Conservation (phyloP, 1,140 invertebrate genomes). For the Oryzaephilus surinamensis region DNA sequence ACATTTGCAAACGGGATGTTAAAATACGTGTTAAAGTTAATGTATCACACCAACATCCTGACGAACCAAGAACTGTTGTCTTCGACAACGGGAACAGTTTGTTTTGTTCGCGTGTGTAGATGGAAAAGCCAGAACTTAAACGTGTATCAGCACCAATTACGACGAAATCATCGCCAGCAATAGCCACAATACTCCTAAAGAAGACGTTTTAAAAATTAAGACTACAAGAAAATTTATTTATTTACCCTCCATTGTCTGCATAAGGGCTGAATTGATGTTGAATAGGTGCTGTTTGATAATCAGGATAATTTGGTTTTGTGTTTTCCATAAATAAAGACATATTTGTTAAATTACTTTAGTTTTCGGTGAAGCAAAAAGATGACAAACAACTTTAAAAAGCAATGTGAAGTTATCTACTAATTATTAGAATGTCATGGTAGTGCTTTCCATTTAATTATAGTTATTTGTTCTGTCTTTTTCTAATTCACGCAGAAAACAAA, state of each 20-base stretch:
- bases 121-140: slow-evolving; percentile 81
- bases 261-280: slow-evolving; percentile 61
- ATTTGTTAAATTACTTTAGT: not conserved
- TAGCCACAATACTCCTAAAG: slow-evolving; percentile 72
- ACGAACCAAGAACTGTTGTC: slow-evolving; percentile 74
- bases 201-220: slow-evolving; percentile 9
- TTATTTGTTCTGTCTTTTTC: too few relatives aligned
- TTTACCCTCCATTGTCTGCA: slow-evolving; percentile 65
- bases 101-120: slow-evolving; percentile 78
- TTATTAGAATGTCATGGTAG: too few relatives aligned
- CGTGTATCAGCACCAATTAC: slow-evolving; percentile 81
- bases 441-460: too few relatives aligned
- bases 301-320: slow-evolving; percentile 47
- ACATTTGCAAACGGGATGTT: slow-evolving; percentile 85
- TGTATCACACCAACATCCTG: slow-evolving; percentile 98
- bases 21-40: slow-evolving; percentile 81
- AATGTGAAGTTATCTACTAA: too few relatives aligned
- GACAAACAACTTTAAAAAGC: too few relatives aligned
- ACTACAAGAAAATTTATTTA: slow-evolving; percentile 3
- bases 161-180: slow-evolving; percentile 62
- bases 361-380: too few relatives aligned
- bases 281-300: slow-evolving; percentile 48
- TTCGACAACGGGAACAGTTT: slow-evolving; percentile 73
- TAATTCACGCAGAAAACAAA: too few relatives aligned
- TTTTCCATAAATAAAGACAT: too few relatives aligned